phyloP scores from a whole-genome alignment of 2,113 vertebrate genomes.

The Girardinichthys multiradiatus region DNA sequence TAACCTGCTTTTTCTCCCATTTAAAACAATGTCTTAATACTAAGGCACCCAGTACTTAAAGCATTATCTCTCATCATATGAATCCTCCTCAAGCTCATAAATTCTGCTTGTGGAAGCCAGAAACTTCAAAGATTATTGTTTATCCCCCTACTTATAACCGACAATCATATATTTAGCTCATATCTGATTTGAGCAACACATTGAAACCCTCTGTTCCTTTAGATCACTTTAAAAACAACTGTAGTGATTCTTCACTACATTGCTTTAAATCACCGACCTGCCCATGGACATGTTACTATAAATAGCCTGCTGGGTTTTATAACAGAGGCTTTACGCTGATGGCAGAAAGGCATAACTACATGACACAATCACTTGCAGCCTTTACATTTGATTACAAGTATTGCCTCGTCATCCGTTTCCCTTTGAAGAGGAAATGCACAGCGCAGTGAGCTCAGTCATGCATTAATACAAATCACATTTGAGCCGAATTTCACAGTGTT shows the following conservation, averaged over 20 bases:
- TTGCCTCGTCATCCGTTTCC: slow-evolving; percentile 17
- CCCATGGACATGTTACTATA: slow-evolving; percentile 65
- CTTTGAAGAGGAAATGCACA: slow-evolving; percentile 6
- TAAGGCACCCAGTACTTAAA: slow-evolving; percentile 22
- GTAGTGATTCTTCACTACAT: slow-evolving; percentile 43
- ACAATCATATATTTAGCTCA: slow-evolving; percentile 49
- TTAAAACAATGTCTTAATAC: slow-evolving; percentile 5
- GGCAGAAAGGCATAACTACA: slow-evolving; percentile 35
- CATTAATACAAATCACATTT: slow-evolving; percentile 8
- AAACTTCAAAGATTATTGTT: slow-evolving; percentile 34
- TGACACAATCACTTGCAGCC: slow-evolving; percentile 17
- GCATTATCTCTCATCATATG: slow-evolving; percentile 28
- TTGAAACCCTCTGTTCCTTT: slow-evolving; percentile 28
- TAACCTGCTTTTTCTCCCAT: slow-evolving; percentile 3
- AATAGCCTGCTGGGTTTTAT: slow-evolving; percentile 67
- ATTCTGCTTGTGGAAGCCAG: slow-evolving; percentile 3
- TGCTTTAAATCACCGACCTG: slow-evolving; percentile 64
- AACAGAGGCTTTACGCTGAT: slow-evolving; percentile 37
- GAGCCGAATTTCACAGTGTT: background rate
- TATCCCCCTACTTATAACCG: slow-evolving; percentile 19
- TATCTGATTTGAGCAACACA: slow-evolving; percentile 39
- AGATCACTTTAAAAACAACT: slow-evolving; percentile 47
- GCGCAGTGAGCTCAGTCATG: background rate
- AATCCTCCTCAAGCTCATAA: slow-evolving; percentile 8
- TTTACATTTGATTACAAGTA: slow-evolving; percentile 31